Percentiles rank a stretch among this genome's conserved stretches.
Evolutionary conservation across 2,797 vertebrate species (phyloP).

Genomic region (Spondyliosoma cantharus): DNA sequence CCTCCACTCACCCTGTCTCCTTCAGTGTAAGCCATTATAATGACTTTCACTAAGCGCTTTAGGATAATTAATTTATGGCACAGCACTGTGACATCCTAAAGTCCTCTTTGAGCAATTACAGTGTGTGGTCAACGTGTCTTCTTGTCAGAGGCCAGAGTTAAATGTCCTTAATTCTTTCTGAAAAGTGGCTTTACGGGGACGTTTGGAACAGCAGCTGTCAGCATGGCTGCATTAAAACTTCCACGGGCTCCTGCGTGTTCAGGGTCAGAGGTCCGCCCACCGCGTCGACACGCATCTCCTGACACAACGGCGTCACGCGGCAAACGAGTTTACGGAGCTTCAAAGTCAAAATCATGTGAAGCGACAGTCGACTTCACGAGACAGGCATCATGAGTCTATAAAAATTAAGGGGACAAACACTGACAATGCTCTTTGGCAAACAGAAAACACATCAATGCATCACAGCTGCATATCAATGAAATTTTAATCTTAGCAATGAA

Average conservation of each 20-base stretch:
- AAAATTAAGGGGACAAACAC: background rate
- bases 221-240: constrained; percentile 31
- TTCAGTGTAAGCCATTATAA: constrained; percentile 60
- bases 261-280: constrained; percentile 26
- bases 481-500: background rate
- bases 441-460: background rate
- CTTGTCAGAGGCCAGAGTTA: constrained; percentile 48
- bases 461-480: background rate
- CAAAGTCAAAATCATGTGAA: background rate
- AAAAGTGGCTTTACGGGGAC: constrained; percentile 46
- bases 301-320: background rate
- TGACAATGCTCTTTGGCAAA: background rate
- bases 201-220: constrained; percentile 39
- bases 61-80: constrained; percentile 75
- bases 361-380: background rate
- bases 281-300: constrained; percentile 15
- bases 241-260: constrained; percentile 14
- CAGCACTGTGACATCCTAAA: constrained; percentile 68
- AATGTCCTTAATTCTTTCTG: constrained; percentile 57
- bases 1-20: constrained; percentile 63
- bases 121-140: constrained; percentile 57
- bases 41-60: constrained; percentile 74
- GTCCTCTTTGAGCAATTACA: constrained; percentile 67
- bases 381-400: too few relatives aligned
- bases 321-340: background rate